Evolutionary conservation across 35 echinoderm and acorn worm species (phyloP).

Genomic region (Apostichopus californicus): DNA sequence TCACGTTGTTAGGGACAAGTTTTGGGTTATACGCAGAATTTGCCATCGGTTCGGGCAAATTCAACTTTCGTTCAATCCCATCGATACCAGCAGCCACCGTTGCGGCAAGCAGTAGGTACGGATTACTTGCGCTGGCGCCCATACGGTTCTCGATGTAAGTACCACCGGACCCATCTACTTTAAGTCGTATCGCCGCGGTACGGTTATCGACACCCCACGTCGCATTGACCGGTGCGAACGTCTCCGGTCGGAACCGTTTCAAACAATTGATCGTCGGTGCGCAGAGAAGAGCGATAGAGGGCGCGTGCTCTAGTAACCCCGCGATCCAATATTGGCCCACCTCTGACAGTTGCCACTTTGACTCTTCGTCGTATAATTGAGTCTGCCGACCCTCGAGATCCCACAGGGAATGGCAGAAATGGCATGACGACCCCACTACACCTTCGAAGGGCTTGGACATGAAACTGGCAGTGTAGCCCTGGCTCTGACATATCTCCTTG

Average conservation of each 20-base stretch:
- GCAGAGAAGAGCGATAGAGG: constrained; percentile 45
- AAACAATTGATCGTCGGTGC: constrained; percentile 69
- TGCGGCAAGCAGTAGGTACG: constrained; percentile 66
- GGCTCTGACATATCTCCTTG: constrained; percentile 65
- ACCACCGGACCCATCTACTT: constrained; percentile 40
- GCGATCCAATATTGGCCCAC: constrained; percentile 66
- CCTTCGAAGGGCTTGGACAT: constrained; percentile 67
- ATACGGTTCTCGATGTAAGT: constrained; percentile 76
- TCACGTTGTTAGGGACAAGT: constrained; percentile 61
- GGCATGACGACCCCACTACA: constrained; percentile 41
- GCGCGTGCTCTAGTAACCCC: constrained; percentile 61
- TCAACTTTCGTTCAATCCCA: constrained; percentile 57
- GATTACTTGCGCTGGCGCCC: constrained; percentile 62
- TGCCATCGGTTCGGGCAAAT: constrained; percentile 51
- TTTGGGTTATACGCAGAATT: constrained; percentile 58
- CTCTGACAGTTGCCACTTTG: constrained; percentile 40
- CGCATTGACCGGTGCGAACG: constrained; percentile 48
- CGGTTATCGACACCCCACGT: constrained; percentile 76
- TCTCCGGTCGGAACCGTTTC: constrained; percentile 46
- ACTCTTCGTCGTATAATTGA: constrained; percentile 48
- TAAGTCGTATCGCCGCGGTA: constrained; percentile 50
- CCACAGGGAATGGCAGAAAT: constrained; percentile 75
- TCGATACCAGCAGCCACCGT: constrained; percentile 72
- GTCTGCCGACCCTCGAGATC: constrained; percentile 46
- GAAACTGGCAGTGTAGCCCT: constrained; percentile 70